These are phyloP conservation scores for Dendrolimus punctatus DNA, from an alignment of 1,140 invertebrate species.

Conservation along the genomic window DNA sequence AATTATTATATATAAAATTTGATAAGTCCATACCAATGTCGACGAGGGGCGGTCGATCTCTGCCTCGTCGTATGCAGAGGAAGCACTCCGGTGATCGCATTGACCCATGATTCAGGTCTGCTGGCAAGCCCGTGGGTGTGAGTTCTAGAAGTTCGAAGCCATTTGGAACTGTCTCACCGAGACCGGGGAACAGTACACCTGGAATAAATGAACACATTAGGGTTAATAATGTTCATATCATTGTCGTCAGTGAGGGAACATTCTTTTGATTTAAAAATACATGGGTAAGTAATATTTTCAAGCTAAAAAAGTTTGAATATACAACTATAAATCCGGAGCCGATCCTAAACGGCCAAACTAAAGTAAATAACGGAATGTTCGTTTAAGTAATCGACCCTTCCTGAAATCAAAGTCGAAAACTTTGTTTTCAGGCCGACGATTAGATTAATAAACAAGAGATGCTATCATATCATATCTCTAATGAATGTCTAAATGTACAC, in stretches of 20 bases:
- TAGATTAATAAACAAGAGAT: too few species aligned
- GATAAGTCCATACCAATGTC: conserved; percentile 89
- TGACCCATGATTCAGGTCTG: conserved; percentile 98
- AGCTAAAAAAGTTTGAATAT: too few species aligned
- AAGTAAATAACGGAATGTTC: too few species aligned
- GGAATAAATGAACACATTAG: conserved; percentile 49
- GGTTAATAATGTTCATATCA: conserved; percentile 1
- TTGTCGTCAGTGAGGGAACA: conserved; percentile 1
- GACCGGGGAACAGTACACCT: conserved; percentile 90
- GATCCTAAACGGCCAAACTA: too few species aligned
- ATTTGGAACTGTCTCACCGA: conserved; percentile 88
- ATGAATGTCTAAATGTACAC: too few species aligned
- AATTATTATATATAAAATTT: neutral
- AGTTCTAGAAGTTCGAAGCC: conserved; percentile 87
- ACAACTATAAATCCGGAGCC: too few species aligned
- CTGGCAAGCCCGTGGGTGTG: conserved; percentile 89
- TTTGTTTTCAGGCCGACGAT: too few species aligned
- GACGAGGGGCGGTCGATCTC: conserved; percentile 96
- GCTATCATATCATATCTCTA: too few species aligned
- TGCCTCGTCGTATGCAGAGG: conserved; percentile 92
- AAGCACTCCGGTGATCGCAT: conserved; percentile 93
- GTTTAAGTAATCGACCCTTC: too few species aligned
- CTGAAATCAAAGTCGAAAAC: too few species aligned
- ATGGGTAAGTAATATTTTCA: too few species aligned
- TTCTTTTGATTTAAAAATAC: too few species aligned